Conservation (phyloP, 2,797 vertebrate species). For the Anisognathus igniventris region DNA sequence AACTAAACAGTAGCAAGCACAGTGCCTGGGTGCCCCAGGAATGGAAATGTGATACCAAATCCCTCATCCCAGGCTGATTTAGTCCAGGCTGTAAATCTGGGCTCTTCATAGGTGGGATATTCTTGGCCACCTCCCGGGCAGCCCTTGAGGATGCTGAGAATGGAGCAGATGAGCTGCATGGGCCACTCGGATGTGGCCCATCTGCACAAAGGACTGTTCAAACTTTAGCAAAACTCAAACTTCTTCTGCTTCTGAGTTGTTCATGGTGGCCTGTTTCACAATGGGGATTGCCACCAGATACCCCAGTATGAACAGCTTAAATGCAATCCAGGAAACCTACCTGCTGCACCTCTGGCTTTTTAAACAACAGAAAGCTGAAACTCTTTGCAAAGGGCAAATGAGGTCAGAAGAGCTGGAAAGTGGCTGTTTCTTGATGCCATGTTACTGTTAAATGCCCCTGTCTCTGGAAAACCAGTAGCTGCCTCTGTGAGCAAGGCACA, state of each 20-base stretch:
- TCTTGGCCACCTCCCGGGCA: neutral
- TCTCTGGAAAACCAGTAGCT: neutral
- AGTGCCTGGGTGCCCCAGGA: neutral
- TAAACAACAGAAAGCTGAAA: neutral
- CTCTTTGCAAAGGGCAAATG: neutral
- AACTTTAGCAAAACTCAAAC: rapidly evolving
- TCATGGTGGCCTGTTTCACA: neutral
- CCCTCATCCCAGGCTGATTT: neutral
- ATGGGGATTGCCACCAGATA: neutral
- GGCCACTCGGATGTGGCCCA: rapidly evolving
- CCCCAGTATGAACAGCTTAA: neutral
- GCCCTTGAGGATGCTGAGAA: neutral
- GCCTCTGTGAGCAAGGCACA: neutral
- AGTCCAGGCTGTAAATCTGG: neutral
- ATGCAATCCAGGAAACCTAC: neutral
- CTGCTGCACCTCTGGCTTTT: neutral
- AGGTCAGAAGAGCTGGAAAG: neutral
- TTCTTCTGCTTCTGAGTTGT: neutral
- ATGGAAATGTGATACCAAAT: neutral
- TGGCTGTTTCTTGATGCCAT: neutral
- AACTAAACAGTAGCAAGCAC: neutral
- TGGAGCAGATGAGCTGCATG: rapidly evolving
- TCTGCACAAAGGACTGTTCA: neutral
- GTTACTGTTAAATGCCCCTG: neutral
- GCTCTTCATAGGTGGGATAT: neutral